These are phyloP conservation scores for Drosophila sulfurigaster DNA, from an alignment of 1,140 invertebrate genomes.

Conservation along the genomic window DNA sequence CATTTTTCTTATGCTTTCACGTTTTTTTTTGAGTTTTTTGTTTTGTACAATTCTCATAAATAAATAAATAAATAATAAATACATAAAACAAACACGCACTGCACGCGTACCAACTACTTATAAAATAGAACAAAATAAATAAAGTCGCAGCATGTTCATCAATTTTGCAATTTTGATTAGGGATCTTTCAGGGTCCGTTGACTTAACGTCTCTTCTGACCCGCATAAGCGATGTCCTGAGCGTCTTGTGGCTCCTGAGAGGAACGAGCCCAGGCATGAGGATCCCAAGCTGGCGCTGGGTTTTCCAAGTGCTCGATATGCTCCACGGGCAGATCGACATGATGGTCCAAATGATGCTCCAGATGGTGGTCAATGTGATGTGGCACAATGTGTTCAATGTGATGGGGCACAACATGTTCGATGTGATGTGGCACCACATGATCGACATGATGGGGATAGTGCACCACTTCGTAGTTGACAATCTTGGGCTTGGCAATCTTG, in stretches of 20 bases:
- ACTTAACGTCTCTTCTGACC: conserved; percentile 85
- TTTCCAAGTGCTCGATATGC: conserved; percentile 80
- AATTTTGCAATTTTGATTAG: conserved; percentile 23
- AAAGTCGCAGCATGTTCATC: conserved; percentile 54
- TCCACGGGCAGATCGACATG: conserved; percentile 77
- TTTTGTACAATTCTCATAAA: conserved; percentile 74
- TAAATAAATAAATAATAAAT: conserved; percentile 58
- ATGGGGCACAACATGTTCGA: conserved; percentile 85
- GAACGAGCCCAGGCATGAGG: conserved; percentile 83
- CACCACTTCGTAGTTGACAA: conserved; percentile 92
- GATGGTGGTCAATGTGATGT: conserved; percentile 85
- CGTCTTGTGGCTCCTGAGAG: conserved; percentile 85
- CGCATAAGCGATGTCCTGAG: conserved; percentile 89
- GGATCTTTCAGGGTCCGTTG: not conserved
- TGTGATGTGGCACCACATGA: conserved; percentile 75
- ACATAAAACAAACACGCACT: conserved; percentile 68
- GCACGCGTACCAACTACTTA: conserved; percentile 58
- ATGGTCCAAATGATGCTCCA: conserved; percentile 85
- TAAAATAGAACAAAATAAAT: conserved; percentile 73
- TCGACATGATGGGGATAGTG: conserved; percentile 91
- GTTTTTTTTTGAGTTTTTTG: conserved; percentile 34
- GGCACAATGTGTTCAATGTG: conserved; percentile 77
- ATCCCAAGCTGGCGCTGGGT: conserved; percentile 87
- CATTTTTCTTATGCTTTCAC: conserved; percentile 34
- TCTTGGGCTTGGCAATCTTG: conserved; percentile 93